Conservation (phyloP, 2,888 invertebrate species). For the Bembecia ichneumoniformis region DNA sequence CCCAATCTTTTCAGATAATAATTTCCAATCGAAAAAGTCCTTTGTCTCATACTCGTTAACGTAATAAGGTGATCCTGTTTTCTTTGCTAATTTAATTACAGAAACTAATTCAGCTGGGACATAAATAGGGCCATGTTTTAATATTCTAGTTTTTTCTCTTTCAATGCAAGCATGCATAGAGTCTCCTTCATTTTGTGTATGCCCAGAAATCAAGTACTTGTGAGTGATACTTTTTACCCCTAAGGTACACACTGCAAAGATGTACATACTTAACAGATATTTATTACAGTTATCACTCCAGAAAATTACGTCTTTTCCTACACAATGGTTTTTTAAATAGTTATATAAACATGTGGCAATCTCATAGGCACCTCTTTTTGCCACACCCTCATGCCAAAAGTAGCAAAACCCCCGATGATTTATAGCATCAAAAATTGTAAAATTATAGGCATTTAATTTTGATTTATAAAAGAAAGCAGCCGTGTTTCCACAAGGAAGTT, state of each 20-base stretch:
- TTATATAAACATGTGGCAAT: background rate
- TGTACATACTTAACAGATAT: background rate
- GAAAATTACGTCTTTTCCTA: background rate
- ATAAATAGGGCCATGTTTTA: background rate
- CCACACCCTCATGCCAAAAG: background rate
- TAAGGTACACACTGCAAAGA: no score
- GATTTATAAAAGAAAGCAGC: no score
- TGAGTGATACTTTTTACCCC: no score
- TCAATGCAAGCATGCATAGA: background rate
- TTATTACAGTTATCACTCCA: background rate
- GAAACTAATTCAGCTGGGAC: background rate
- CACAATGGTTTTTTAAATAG: background rate
- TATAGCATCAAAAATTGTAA: no score
- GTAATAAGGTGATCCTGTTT: no score
- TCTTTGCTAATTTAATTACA: background rate
- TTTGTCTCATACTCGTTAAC: no score
- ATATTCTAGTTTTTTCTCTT: background rate
- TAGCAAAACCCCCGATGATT: no score
- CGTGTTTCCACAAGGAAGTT: no score
- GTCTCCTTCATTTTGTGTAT: background rate
- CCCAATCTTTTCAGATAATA: no score
- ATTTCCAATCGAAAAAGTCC: no score
- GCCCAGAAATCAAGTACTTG: background rate
- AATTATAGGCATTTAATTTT: no score
- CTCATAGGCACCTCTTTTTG: background rate